These are phyloP conservation scores for Neopipo cinnamomea DNA, from an alignment of 2,113 vertebrate genomes.

Conservation along the genomic window DNA sequence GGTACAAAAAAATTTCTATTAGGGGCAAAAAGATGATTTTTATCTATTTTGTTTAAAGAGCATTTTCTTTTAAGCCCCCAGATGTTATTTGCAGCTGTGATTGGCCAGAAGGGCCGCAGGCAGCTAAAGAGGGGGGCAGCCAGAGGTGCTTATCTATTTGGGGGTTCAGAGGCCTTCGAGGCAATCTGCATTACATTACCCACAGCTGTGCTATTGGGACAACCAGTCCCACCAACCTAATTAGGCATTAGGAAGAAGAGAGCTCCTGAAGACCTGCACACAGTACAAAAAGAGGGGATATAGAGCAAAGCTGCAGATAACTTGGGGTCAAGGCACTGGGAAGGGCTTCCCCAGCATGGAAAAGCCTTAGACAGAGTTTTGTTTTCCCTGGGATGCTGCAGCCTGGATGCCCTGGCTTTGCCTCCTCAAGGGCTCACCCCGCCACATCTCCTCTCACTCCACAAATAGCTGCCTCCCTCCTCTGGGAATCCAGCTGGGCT, in stretches of 20 bases:
- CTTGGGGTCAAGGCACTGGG: fast-evolving
- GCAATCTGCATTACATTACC: constrained; percentile 37
- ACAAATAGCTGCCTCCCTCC: background rate
- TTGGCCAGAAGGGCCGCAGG: background rate
- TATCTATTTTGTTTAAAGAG: fast-evolving
- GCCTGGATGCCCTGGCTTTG: fast-evolving
- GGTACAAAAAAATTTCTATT: background rate
- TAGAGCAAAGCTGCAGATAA: background rate
- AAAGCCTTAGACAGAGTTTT: background rate
- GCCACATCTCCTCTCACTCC: background rate
- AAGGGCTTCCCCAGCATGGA: background rate
- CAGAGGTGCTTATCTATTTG: background rate
- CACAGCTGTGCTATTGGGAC: background rate
- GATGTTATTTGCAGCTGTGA: background rate
- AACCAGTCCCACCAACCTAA: background rate
- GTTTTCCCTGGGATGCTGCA: background rate
- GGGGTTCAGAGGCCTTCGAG: constrained; percentile 4
- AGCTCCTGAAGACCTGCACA: background rate
- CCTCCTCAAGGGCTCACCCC: background rate
- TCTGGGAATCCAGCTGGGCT: background rate
- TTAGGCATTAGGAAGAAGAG: background rate
- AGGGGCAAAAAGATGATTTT: background rate
- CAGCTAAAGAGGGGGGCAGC: background rate
- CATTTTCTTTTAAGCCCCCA: background rate
- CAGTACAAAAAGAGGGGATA: background rate